These are phyloP conservation scores for Molothrus ater DNA, from an alignment of 2,797 vertebrate genomes.

Conservation along the genomic window DNA sequence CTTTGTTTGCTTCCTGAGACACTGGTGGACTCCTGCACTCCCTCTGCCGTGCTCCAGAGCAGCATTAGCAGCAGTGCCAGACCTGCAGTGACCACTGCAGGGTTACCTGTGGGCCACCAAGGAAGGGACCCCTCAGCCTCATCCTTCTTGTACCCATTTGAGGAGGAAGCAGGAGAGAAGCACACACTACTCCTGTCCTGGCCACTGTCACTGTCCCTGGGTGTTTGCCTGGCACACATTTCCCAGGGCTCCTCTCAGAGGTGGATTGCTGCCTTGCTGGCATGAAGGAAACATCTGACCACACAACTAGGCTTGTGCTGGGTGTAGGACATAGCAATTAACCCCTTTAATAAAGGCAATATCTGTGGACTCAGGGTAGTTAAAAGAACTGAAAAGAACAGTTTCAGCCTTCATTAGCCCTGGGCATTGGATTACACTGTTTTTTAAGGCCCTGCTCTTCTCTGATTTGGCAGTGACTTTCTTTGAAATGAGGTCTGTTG, in stretches of 20 bases:
- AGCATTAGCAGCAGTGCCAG: background rate
- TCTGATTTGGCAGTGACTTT: constrained; percentile 51
- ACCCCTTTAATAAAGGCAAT: background rate
- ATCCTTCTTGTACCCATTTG: background rate
- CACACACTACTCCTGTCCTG: rapidly evolving
- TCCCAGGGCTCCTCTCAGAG: background rate
- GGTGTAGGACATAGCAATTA: background rate
- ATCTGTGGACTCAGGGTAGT: background rate
- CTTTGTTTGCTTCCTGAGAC: background rate
- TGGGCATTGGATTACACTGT: constrained; percentile 20
- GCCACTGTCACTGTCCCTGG: background rate
- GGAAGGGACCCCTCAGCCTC: background rate
- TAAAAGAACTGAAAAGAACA: background rate
- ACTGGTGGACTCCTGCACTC: background rate
- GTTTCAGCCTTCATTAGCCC: background rate
- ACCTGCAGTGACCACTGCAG: background rate
- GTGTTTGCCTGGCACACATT: background rate
- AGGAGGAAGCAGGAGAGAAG: background rate
- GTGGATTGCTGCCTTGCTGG: background rate
- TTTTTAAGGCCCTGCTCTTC: constrained; percentile 50
- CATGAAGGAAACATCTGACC: background rate
- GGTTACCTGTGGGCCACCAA: background rate
- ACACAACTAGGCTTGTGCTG: background rate
- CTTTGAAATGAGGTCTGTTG: constrained; percentile 54
- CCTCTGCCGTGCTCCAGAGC: background rate